Evolutionary conservation across 2,797 vertebrate species (phyloP).

Genomic region (Prionace glauca): DNA sequence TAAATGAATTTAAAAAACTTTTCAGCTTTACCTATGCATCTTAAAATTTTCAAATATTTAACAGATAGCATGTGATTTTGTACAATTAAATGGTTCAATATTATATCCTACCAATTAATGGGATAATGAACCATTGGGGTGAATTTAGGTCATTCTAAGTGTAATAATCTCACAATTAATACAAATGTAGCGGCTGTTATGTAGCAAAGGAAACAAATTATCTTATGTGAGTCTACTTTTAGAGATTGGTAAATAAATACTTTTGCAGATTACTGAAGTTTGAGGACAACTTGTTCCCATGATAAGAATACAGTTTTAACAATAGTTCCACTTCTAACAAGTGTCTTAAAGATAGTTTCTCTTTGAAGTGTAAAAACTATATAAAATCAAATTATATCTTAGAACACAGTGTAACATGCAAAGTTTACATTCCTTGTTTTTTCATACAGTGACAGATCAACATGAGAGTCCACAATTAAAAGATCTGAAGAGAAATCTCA

Average conservation of each 20-base stretch:
- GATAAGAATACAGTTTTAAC: background rate
- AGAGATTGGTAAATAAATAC: background rate
- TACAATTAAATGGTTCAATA: background rate
- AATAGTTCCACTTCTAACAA: background rate
- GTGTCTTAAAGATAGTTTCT: background rate
- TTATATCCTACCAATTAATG: background rate
- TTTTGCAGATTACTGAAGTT: constrained; percentile 10
- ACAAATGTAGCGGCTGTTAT: background rate
- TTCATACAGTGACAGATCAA: background rate
- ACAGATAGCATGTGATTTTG: background rate
- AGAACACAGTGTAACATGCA: background rate
- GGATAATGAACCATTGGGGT: background rate
- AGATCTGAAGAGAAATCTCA: background rate
- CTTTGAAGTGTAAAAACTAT: background rate
- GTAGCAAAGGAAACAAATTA: background rate
- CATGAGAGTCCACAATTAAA: background rate
- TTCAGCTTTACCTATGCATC: background rate
- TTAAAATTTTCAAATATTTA: constrained; percentile 13
- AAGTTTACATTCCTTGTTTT: background rate
- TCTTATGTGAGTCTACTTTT: background rate
- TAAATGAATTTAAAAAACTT: background rate
- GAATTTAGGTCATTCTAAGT: background rate
- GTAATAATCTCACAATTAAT: background rate
- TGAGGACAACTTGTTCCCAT: background rate
- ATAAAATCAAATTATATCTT: background rate